Evolutionary conservation across 1,140 invertebrate genomes (phyloP).

Genomic region (Calephelis nemesis): DNA sequence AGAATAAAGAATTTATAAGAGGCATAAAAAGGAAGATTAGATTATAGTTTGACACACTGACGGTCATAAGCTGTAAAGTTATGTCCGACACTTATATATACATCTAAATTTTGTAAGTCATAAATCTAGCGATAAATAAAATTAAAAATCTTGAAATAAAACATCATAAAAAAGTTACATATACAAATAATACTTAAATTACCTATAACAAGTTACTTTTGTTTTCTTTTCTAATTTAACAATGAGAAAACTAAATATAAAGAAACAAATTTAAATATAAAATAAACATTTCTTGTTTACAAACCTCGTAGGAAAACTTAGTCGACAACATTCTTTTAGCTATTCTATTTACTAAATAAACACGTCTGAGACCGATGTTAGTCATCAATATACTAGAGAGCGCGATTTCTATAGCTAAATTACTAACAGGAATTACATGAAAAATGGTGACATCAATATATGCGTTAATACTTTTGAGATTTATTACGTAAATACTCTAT

Average conservation of each 20-base stretch:
- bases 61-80: too few relatives aligned
- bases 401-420: background rate
- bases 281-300: slow-evolving; percentile 6
- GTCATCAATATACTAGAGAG: slow-evolving; percentile 36
- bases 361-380: slow-evolving; percentile 41
- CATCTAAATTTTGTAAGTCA: too few relatives aligned
- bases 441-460: background rate
- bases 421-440: background rate
- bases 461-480: slow-evolving; percentile 2
- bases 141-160: too few relatives aligned
- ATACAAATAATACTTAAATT: too few relatives aligned
- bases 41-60: too few relatives aligned
- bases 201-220: too few relatives aligned
- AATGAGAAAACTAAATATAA: background rate
- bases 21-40: too few relatives aligned
- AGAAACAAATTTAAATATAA: background rate
- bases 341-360: slow-evolving; percentile 45
- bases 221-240: too few relatives aligned
- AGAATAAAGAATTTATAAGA: too few relatives aligned
- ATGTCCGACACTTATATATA: too few relatives aligned
- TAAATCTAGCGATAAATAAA: too few relatives aligned
- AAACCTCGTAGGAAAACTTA: slow-evolving; percentile 57
- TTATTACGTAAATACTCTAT: background rate
- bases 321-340: slow-evolving; percentile 54
- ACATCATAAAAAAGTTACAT: too few relatives aligned